Evolutionary conservation across 1,140 invertebrate species (phyloP).

Genomic region (Melanaphis sacchari): DNA sequence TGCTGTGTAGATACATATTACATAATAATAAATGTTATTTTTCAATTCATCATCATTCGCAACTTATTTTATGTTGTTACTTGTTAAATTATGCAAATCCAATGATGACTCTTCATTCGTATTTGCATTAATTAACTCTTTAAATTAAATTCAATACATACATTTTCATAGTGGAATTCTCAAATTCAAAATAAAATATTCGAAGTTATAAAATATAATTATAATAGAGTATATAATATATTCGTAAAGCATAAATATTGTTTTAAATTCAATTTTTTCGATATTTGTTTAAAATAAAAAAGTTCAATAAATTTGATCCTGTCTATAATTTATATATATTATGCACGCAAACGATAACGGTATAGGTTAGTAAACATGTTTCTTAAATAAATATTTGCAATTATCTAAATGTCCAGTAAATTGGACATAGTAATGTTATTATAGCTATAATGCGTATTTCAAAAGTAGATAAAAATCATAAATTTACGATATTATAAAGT

Average conservation of each 20-base stretch:
- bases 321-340: conserved; percentile 1
- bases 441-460: not conserved
- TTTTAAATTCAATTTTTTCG: not conserved
- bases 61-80: not conserved
- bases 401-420: not conserved
- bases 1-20: no score
- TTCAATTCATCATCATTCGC: not conserved
- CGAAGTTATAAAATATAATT: not conserved
- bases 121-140: not conserved
- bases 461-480: not conserved
- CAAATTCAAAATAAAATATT: not conserved
- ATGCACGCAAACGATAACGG: not conserved
- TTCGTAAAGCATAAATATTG: not conserved
- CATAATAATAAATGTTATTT: not conserved
- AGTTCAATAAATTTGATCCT: not conserved
- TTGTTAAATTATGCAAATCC: not conserved
- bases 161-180: not conserved
- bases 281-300: not conserved
- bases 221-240: not conserved
- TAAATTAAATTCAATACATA: not conserved
- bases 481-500: not conserved
- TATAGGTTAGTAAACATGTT: not conserved
- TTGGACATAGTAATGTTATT: not conserved
- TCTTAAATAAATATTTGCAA: not conserved
- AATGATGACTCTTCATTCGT: not conserved